phyloP scores from a whole-genome alignment of 2,797 vertebrate genomes.

The Taeniopygia guttata region DNA sequence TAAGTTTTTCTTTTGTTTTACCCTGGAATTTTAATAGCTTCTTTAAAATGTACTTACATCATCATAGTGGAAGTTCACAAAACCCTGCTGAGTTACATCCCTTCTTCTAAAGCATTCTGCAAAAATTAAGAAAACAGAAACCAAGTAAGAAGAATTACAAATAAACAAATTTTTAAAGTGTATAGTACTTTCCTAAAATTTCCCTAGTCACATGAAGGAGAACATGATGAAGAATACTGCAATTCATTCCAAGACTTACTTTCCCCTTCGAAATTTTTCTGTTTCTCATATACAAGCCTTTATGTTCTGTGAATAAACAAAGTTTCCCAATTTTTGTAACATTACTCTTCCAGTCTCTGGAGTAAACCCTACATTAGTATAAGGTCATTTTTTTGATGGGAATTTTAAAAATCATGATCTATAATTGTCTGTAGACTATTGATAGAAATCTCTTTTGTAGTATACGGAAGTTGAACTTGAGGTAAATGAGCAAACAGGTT shows the following conservation, averaged over 20 bases:
- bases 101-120: constrained; percentile 83
- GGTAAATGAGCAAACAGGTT: neutral
- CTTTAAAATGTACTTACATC: constrained; percentile 77
- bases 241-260: neutral
- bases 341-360: neutral
- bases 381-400: neutral
- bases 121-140: constrained; percentile 15
- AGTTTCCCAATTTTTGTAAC: neutral
- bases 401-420: neutral
- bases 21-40: neutral
- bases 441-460: neutral
- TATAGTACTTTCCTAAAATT: neutral
- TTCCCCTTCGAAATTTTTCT: neutral
- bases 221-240: neutral
- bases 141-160: neutral
- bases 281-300: neutral
- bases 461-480: neutral
- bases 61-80: constrained; percentile 85
- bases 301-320: neutral
- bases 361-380: neutral
- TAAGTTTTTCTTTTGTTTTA: neutral
- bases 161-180: neutral
- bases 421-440: neutral
- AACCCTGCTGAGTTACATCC: constrained; percentile 80
- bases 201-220: neutral